These are phyloP conservation scores for Diorhabda elongata DNA, from an alignment of 1,140 invertebrate genomes.

Conservation along the genomic window DNA sequence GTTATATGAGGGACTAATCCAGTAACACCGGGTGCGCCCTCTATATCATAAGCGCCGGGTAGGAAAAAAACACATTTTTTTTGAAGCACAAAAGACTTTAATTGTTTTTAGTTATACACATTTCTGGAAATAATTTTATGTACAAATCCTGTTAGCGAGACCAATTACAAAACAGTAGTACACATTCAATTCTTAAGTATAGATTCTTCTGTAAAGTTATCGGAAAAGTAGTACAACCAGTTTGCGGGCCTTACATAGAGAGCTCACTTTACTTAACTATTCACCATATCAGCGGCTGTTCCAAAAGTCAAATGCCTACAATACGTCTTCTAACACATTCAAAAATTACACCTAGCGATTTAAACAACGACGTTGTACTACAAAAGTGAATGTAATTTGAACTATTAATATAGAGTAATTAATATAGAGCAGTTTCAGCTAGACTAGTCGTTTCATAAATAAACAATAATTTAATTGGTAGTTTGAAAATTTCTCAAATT, in stretches of 20 bases:
- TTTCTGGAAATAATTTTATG: constrained; percentile 41
- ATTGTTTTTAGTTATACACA: constrained; percentile 42
- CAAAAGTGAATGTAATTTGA: too few species aligned
- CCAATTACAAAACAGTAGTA: constrained; percentile 39
- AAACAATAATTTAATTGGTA: too few species aligned
- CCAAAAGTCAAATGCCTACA: constrained; percentile 24
- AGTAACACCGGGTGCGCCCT: too few species aligned
- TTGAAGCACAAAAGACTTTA: constrained; percentile 34
- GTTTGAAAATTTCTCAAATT: too few species aligned
- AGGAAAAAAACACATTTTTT: too few species aligned
- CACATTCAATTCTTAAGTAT: constrained; percentile 33
- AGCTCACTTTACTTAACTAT: constrained; percentile 25
- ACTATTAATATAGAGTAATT: too few species aligned
- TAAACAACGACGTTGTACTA: constrained; percentile 12
- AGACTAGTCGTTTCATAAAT: too few species aligned
- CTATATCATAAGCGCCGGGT: too few species aligned
- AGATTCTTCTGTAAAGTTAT: constrained; percentile 32
- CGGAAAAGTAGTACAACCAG: constrained; percentile 20
- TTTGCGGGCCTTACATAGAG: constrained; percentile 25
- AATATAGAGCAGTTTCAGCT: too few species aligned
- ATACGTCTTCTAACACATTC: constrained; percentile 29
- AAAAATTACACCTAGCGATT: constrained; percentile 25
- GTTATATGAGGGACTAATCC: too few species aligned
- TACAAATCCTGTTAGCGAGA: constrained; percentile 47
- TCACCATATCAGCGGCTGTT: constrained; percentile 25